These are phyloP conservation scores for Paradoxurus hermaphroditus DNA, from an alignment of 2,113 vertebrate genomes.

Conservation along the genomic window DNA sequence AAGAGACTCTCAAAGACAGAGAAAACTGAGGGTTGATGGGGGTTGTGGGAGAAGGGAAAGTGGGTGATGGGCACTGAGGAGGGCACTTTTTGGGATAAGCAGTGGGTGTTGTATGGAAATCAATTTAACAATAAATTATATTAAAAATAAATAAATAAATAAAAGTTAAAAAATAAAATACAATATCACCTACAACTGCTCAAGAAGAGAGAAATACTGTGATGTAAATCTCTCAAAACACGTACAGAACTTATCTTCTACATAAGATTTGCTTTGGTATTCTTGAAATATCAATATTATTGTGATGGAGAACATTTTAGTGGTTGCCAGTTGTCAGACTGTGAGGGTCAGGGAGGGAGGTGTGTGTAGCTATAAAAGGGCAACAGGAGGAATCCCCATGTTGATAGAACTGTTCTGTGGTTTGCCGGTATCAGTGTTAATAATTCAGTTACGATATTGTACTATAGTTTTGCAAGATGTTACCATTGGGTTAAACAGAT, in stretches of 20 bases:
- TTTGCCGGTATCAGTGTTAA: neutral
- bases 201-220: neutral
- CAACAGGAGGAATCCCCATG: neutral
- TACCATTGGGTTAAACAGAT: neutral
- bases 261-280: neutral
- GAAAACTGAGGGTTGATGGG: no score
- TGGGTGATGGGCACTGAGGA: no score
- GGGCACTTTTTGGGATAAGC: no score
- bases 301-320: neutral
- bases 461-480: neutral
- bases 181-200: neutral
- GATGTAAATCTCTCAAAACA: neutral
- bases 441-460: neutral
- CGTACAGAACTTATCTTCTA: neutral
- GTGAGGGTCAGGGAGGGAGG: neutral
- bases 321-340: neutral
- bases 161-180: no score
- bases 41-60: no score
- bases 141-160: no score
- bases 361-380: neutral
- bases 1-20: no score
- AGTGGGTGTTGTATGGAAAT: no score
- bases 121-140: no score
- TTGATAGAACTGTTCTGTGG: neutral
- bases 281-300: neutral